Conservation (phyloP, 2,113 vertebrate genomes). For the Corythaixoides concolor region DNA sequence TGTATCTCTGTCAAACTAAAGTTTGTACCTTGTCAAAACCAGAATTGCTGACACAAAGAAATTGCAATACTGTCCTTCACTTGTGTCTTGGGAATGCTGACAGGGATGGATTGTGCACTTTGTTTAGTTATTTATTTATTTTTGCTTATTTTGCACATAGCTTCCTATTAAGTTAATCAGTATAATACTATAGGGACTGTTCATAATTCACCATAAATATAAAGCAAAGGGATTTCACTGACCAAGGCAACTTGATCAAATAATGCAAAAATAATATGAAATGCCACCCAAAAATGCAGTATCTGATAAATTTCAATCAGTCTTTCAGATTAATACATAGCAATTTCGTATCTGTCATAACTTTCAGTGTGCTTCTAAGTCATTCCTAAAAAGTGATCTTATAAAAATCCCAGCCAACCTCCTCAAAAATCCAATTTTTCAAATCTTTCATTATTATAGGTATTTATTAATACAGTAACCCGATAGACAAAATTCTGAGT, state of each 20-base stretch:
- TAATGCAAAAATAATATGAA: background rate
- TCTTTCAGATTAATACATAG: background rate
- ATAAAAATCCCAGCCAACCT: background rate
- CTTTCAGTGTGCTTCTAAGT: background rate
- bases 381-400: background rate
- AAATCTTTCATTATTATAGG: slow-evolving; percentile 6
- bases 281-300: background rate
- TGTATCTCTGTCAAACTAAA: slow-evolving; percentile 34
- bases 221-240: background rate
- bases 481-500: slow-evolving; percentile 8
- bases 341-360: background rate
- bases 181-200: background rate
- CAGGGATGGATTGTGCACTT: slow-evolving; percentile 24
- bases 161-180: slow-evolving; percentile 52
- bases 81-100: slow-evolving; percentile 37
- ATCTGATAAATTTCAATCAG: background rate
- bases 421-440: slow-evolving; percentile 1
- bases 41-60: slow-evolving; percentile 5
- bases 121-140: slow-evolving; percentile 32
- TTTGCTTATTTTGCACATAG: slow-evolving; percentile 58
- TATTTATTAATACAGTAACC: slow-evolving; percentile 12
- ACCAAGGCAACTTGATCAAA: background rate
- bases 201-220: background rate
- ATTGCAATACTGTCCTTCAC: slow-evolving; percentile 35
- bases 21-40: slow-evolving; percentile 37